These are phyloP conservation scores for Aspidoscelis tigris DNA, from an alignment of 2,113 vertebrate genomes.

Conservation along the genomic window DNA sequence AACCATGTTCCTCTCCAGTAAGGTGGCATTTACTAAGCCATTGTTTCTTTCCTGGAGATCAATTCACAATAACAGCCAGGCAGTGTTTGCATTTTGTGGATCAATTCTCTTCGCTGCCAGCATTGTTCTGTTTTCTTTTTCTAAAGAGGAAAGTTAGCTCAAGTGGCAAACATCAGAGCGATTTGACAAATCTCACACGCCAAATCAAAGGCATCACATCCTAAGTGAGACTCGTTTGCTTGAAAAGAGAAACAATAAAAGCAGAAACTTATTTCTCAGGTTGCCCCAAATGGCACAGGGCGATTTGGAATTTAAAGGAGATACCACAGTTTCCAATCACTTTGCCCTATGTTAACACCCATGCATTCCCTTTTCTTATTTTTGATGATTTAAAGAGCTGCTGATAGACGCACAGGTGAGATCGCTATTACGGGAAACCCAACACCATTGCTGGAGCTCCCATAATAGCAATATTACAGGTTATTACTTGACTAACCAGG, in stretches of 20 bases:
- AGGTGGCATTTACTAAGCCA: slow-evolving; percentile 46
- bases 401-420: too few relatives aligned
- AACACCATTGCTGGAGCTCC: too few relatives aligned
- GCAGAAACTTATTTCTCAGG: slow-evolving; percentile 41
- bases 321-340: too few relatives aligned
- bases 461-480: too few relatives aligned
- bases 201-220: slow-evolving; percentile 18
- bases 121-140: slow-evolving; percentile 48
- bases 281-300: too few relatives aligned
- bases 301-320: too few relatives aligned
- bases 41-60: slow-evolving; percentile 47
- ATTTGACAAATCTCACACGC: slow-evolving; percentile 14
- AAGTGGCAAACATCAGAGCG: slow-evolving; percentile 36
- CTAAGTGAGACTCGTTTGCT: slow-evolving; percentile 38
- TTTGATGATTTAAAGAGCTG: too few relatives aligned
- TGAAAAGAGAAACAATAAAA: slow-evolving; percentile 30
- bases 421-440: too few relatives aligned
- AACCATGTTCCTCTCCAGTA: slow-evolving; percentile 54
- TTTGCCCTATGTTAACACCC: too few relatives aligned
- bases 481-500: too few relatives aligned
- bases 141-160: slow-evolving; percentile 40
- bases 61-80: slow-evolving; percentile 32
- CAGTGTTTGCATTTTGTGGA: neutral
- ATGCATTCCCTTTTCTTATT: too few relatives aligned
- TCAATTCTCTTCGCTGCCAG: slow-evolving; percentile 31